Conservation (phyloP, 2,888 invertebrate species). For the Synergus gifuensis region DNA sequence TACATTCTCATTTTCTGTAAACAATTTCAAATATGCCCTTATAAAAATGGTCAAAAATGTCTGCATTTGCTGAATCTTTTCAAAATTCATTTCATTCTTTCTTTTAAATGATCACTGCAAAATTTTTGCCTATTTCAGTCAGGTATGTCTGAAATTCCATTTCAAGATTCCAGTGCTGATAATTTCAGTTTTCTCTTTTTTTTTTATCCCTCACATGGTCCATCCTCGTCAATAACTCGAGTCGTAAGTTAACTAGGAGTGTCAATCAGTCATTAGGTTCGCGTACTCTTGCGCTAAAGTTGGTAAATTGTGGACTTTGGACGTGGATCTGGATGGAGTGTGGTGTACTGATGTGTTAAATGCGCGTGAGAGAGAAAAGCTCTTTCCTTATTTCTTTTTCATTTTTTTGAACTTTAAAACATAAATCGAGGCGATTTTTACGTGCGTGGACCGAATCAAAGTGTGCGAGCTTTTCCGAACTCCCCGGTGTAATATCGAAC, state of each 20-base stretch:
- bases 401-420: background rate
- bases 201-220: constrained; percentile 33
- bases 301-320: constrained; percentile 70
- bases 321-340: constrained; percentile 77
- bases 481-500: constrained; percentile 26
- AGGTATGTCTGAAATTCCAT: background rate
- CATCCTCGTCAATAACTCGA: constrained; percentile 41
- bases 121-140: background rate
- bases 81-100: background rate
- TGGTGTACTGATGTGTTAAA: constrained; percentile 71
- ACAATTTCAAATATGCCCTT: background rate
- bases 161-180: background rate
- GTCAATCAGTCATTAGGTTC: constrained; percentile 41
- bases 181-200: constrained; percentile 23
- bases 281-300: constrained; percentile 54
- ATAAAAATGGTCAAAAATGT: background rate
- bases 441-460: background rate
- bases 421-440: constrained; percentile 7
- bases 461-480: constrained; percentile 13
- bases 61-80: background rate
- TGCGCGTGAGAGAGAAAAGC: constrained; percentile 65
- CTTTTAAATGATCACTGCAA: background rate
- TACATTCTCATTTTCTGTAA: background rate
- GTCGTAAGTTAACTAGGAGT: constrained; percentile 30
- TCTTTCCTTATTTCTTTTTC: constrained; percentile 50